phyloP scores from a whole-genome alignment of 2,888 invertebrate species.

The Trachelus iudaicus region DNA sequence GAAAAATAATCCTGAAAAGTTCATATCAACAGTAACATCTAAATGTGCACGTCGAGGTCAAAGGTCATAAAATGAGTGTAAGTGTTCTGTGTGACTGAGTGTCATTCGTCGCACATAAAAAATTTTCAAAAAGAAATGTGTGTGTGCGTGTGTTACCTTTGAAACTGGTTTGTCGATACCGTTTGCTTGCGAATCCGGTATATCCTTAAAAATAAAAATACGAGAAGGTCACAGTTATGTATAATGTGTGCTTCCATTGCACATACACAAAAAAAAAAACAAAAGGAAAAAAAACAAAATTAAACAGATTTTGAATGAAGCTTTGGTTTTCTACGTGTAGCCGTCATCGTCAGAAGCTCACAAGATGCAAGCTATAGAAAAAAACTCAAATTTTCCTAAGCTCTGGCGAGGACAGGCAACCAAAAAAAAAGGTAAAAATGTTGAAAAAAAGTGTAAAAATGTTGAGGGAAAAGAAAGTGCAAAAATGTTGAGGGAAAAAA shows the following conservation, averaged over 20 bases:
- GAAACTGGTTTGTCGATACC: constrained; percentile 59
- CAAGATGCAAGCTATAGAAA: neutral
- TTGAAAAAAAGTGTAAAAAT: neutral
- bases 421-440: neutral
- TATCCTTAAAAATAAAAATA: constrained; percentile 52
- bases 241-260: neutral
- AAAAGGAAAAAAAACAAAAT: neutral
- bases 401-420: neutral
- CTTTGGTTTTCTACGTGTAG: neutral
- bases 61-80: neutral
- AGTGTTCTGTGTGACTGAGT: neutral
- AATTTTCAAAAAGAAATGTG: constrained; percentile 7
- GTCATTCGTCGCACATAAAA: neutral
- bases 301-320: neutral
- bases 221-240: constrained; percentile 26
- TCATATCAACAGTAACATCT: neutral
- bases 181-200: constrained; percentile 56
- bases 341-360: neutral
- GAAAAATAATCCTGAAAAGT: neutral
- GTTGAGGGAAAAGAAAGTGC: neutral
- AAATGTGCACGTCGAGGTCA: neutral
- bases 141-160: constrained; percentile 50
- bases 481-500: neutral
- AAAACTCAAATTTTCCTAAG: neutral
- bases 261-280: neutral